These are phyloP conservation scores for Rhinichthys klamathensis DNA, from an alignment of 2,113 vertebrate species.

Conservation along the genomic window DNA sequence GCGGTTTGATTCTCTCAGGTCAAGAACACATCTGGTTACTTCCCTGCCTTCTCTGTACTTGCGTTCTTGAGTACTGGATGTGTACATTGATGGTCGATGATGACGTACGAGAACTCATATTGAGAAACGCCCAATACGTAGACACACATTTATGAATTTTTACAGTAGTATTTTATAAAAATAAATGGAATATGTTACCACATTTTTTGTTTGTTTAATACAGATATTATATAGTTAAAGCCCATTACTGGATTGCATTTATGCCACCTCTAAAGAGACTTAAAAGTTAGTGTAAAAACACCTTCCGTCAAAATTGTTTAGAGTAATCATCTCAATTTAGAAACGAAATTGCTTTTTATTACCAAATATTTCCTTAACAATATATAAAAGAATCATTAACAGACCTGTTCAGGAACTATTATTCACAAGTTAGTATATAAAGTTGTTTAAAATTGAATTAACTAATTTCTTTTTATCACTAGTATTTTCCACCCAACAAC, in stretches of 20 bases:
- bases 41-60: too few species aligned
- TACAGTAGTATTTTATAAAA: background rate
- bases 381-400: too few species aligned
- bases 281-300: background rate
- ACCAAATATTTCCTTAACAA: too few species aligned
- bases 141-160: background rate
- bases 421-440: background rate
- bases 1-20: too few species aligned
- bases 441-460: too few species aligned
- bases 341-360: background rate
- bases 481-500: too few species aligned
- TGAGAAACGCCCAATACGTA: too few species aligned
- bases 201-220: background rate
- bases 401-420: background rate
- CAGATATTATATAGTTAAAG: background rate
- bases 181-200: background rate
- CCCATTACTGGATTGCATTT: background rate
- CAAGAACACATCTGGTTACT: too few species aligned
- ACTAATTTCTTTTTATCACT: too few species aligned
- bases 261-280: background rate
- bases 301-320: background rate
- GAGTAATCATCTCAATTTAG: background rate
- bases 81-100: too few species aligned
- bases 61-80: too few species aligned
- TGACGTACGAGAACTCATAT: too few species aligned